phyloP scores from a whole-genome alignment of 1,140 invertebrate species.

The Drosophila repleta region DNA sequence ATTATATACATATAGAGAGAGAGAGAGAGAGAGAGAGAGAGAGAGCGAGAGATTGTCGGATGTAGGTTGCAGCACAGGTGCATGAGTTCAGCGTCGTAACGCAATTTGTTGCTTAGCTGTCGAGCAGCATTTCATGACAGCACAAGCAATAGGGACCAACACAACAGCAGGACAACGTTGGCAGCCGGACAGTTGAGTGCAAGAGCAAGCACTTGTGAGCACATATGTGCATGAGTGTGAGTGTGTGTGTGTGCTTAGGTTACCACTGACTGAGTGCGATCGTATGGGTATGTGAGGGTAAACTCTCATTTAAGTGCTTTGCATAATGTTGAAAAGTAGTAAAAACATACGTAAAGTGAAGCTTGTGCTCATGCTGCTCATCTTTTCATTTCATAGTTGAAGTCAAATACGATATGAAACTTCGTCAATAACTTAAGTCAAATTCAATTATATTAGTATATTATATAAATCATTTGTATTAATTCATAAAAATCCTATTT shows the following conservation, averaged over 20 bases:
- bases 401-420: neutral
- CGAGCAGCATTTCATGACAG: slow-evolving; percentile 71
- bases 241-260: slow-evolving; percentile 7
- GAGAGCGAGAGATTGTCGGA: neutral
- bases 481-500: too few relatives aligned
- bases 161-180: neutral
- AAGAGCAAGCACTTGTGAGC: neutral
- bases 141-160: slow-evolving; percentile 42
- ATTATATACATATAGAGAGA: too few relatives aligned
- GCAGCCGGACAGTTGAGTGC: slow-evolving; percentile 16
- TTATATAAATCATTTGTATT: too few relatives aligned
- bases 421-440: too few relatives aligned
- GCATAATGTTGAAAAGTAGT: slow-evolving; percentile 57
- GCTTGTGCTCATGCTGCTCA: neutral
- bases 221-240: neutral
- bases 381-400: slow-evolving; percentile 3
- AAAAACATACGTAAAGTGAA: slow-evolving; percentile 26
- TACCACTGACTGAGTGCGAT: neutral
- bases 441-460: too few relatives aligned
- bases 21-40: neutral
- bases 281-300: slow-evolving; percentile 14
- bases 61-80: slow-evolving; percentile 58
- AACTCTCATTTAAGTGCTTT: slow-evolving; percentile 70
- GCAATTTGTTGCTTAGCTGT: slow-evolving; percentile 75
- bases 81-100: slow-evolving; percentile 75